Base-by-base conservation (phyloP, 2,888 invertebrate genomes). In the Lycaena phlaeas region DNA sequence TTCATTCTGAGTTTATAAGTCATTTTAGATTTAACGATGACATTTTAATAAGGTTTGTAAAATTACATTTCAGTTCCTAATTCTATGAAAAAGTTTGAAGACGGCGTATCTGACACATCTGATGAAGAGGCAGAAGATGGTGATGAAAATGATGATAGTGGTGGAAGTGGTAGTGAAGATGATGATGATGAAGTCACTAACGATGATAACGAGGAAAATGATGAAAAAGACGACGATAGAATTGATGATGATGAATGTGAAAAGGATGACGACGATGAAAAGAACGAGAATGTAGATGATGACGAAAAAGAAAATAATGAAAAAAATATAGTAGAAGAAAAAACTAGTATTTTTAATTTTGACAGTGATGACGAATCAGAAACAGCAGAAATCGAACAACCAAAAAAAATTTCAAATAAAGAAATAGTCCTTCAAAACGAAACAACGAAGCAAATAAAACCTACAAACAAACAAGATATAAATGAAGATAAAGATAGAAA, bases 31-130 rank as follows among this genome's bases (percentile, higher is more conserved):
- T n/a, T n/a, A n/a, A n/a, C n/a, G n/a, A n/a, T n/a, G n/a, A n/a
- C n/a, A n/a, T n/a, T n/a, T n/a, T n/a, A n/a, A n/a, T n/a, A n/a
- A n/a, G n/a, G n/a, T n/a, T n/a, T n/a, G n/a, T n/a, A n/a, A n/a
- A n/a, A n/a, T n/a, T n/a, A n/a, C n/a, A n/a, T 59, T 68, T 43
- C 50, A 84, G 82, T 81, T 15, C 81, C 81, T 29, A 81, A 79
- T 30, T 58, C 71, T 2, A 75, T 73, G 50, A 68, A 68, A 3
- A 72, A 75, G 47, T 79, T 68, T 27, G 61, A 81, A 12, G 79
- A 77, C 42, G 79, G 78, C 0, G 54, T 81, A 48, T 78, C 81
- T 1, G 81, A 79, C 42, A 72, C 71, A 27, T 78, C 75, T 49
- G 66, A 77, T 28, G 66, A 62, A 36, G 75, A 71, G 27, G 27